Percentiles rank a stretch among this genome's conserved stretches.
These are phyloP conservation scores for Onychostoma macrolepis DNA, from an alignment of 2,113 vertebrate genomes.

Conservation along the genomic window DNA sequence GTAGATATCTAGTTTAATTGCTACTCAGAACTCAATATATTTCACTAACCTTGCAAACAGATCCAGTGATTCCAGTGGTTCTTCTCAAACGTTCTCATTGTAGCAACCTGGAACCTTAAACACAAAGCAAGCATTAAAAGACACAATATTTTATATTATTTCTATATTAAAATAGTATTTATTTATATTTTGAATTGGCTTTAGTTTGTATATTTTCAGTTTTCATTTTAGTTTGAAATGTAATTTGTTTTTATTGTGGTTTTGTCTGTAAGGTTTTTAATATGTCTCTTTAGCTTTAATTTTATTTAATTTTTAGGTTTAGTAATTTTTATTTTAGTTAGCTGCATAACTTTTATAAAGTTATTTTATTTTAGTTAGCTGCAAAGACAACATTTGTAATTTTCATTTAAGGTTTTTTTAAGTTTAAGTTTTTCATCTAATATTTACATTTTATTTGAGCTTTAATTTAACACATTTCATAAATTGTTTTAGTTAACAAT, in stretches of 20 bases:
- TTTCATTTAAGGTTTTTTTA: neutral
- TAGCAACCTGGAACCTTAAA: neutral
- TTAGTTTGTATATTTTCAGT: neutral
- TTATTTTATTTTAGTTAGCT: neutral
- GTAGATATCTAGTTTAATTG: neutral
- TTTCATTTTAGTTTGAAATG: neutral
- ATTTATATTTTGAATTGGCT: neutral
- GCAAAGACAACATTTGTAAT: neutral
- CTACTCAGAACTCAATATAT: neutral
- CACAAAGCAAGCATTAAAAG: neutral
- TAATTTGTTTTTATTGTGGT: no score
- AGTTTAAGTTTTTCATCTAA: neutral
- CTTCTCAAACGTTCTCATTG: neutral
- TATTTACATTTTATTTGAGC: neutral
- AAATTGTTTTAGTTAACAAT: neutral
- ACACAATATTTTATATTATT: no score
- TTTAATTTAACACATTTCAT: no score
- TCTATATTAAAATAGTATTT: neutral
- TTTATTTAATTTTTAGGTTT: neutral
- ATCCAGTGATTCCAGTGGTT: neutral
- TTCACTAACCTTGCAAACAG: neutral
- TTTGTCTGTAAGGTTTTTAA: no score
- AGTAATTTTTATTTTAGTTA: neutral
- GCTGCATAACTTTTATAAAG: no score
- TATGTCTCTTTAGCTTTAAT: no score